phyloP scores from a whole-genome alignment of 1,140 invertebrate genomes.

The Agrilus planipennis region DNA sequence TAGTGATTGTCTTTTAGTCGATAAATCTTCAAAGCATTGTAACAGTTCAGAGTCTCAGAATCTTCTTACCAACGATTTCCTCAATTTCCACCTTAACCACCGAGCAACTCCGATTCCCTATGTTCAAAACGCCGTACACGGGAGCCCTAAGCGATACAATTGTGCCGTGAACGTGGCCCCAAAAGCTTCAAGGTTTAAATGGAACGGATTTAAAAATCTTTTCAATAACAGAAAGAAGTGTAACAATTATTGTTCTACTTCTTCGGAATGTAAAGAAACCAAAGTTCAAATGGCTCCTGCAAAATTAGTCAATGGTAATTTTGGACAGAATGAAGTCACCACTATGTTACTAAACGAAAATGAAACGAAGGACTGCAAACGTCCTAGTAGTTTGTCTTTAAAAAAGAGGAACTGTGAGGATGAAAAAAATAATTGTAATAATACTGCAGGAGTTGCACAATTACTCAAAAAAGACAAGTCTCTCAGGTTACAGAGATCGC shows the following conservation, averaged over 20 bases:
- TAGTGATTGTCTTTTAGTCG: constrained; percentile 51
- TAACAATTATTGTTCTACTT: constrained; percentile 4
- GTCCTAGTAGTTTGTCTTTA: constrained; percentile 30
- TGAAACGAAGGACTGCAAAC: constrained; percentile 20
- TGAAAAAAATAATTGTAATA: constrained; percentile 10
- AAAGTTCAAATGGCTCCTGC: constrained; percentile 37
- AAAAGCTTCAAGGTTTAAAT: constrained; percentile 26
- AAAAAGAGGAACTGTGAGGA: constrained; percentile 15
- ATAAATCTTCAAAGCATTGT: constrained; percentile 53
- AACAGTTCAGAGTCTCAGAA: constrained; percentile 36
- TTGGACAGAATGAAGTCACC: constrained; percentile 24
- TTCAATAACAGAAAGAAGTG: constrained; percentile 20
- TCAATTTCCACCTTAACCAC: constrained; percentile 32
- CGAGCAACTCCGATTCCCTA: constrained; percentile 54
- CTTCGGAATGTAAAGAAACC: constrained; percentile 35
- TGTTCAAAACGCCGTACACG: constrained; percentile 62
- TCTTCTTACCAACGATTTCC: constrained; percentile 29
- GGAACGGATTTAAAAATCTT: constrained; percentile 30
- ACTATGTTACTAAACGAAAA: constrained; percentile 25
- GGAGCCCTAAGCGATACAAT: constrained; percentile 43
- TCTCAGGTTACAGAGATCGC: constrained; percentile 42
- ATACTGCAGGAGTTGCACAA: constrained; percentile 20
- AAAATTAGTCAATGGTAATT: constrained; percentile 23
- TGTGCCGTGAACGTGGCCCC: constrained; percentile 14
- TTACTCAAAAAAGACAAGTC: constrained; percentile 26